Evolutionary conservation across 2,888 invertebrate species (phyloP).

Genomic region (Perithous albicinctus): DNA sequence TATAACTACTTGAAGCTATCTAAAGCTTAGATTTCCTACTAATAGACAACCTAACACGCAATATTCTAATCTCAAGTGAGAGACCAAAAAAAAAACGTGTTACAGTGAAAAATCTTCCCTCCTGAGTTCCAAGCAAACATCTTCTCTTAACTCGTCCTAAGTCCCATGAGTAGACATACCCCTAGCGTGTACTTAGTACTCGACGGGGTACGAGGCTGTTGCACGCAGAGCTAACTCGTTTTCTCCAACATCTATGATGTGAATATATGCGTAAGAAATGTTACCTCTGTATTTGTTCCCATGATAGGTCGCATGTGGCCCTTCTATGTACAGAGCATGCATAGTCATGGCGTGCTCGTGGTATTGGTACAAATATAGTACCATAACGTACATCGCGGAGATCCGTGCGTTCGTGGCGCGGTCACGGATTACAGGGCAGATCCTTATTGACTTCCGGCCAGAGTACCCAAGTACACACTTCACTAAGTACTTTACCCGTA

Average conservation of each 20-base stretch:
- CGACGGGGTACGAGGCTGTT: conserved; percentile 41
- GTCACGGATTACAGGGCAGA: conserved; percentile 67
- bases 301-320: too few species aligned
- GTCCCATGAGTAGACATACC: conserved; percentile 6
- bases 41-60: conserved; percentile 14
- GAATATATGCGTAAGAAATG: conserved; percentile 19
- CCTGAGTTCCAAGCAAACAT: background rate
- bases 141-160: conserved; percentile 30
- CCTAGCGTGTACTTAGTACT: conserved; percentile 33
- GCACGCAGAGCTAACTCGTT: conserved; percentile 47
- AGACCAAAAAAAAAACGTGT: background rate
- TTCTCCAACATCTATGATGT: conserved; percentile 55
- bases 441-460: conserved; percentile 69
- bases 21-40: background rate
- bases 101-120: background rate
- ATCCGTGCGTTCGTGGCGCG: conserved; percentile 61
- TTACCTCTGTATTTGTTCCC: conserved; percentile 43
- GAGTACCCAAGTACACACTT: conserved; percentile 64
- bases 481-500: conserved; percentile 62
- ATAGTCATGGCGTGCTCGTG: background rate
- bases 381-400: conserved; percentile 45
- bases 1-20: background rate
- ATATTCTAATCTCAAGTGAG: conserved; percentile 39
- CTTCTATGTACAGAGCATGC: too few species aligned
- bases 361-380: conserved; percentile 1